Evolutionary conservation across 2,888 invertebrate genomes (phyloP), one percentile per base, ranked within the genome.

Genomic region (Macroteleia sp.): DNA sequence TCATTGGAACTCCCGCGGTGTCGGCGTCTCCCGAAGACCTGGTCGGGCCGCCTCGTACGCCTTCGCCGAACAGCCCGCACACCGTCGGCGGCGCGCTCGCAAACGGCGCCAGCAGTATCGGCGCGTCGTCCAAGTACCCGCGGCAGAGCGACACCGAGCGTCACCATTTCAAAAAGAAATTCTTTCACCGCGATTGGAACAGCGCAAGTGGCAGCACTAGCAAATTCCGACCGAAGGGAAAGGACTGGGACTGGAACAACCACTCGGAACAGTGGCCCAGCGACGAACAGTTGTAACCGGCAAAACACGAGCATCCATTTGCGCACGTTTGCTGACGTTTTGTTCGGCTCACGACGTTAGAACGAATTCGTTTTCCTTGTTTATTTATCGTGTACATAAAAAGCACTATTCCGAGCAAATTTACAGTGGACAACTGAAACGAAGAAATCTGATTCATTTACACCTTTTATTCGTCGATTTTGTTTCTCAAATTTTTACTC

Each of bases 131-230:
- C 42, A 86, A 85, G 70, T 87, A 85, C 80, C 88, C 83, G 87
- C 89, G 82, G 82, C 91, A 94, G 81, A 92, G 93, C 0, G 94
- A 94, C 84, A 82, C 88, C 36, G 89, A 90, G 52, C 84, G 90
- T 30, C 93, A 94, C 82, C 96, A 96, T 92, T 96, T 96, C 91
- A 96, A 97, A 92, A 97, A 96, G 92, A 96, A 96, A 88, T 95
- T 95, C 92, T 96, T 96, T 92, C 95, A 96, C 83, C 93, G 94
- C 87, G 95, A 93, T 64, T 91, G 90, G 90, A 88, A 85, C 70
- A 89, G 87, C 61, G 32, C 59, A 9, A 71, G 79, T 80, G 54
- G 86, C 12, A 86, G 88, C 50, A 86, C 94, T 83, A 94, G 94
- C 73, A 95, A 95, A 88, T 95, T 95, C 91, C 92, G 94, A 78